These are phyloP conservation scores for Montipora foliosa DNA, from an alignment of 64 coral and sea anemone species.

Conservation along the genomic window DNA sequence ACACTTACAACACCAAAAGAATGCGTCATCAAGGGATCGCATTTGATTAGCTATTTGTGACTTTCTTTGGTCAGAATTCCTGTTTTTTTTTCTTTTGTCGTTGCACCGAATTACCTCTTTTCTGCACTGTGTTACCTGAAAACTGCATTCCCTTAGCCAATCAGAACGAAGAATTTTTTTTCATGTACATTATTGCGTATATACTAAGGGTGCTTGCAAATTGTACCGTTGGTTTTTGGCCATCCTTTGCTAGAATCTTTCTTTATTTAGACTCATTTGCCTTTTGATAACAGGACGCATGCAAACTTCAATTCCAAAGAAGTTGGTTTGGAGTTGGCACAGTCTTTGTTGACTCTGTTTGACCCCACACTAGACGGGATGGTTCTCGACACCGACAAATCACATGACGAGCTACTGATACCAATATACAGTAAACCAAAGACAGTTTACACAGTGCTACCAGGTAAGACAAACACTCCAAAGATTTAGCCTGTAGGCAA, in stretches of 20 bases:
- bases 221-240: background rate
- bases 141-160: no score
- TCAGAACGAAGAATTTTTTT: no score
- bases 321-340: slow-evolving; percentile 86
- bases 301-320: slow-evolving; percentile 98
- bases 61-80: no score
- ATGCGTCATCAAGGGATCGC: no score
- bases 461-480: slow-evolving; percentile 60
- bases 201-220: no score
- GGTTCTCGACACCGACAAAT: slow-evolving; percentile 50
- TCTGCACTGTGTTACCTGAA: no score
- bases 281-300: slow-evolving; percentile 78
- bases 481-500: no score
- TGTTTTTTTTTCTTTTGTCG: no score
- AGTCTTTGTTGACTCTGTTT: slow-evolving; percentile 88
- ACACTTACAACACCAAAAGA: no score
- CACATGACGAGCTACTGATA: slow-evolving; percentile 70
- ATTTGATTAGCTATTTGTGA: no score
- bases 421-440: slow-evolving; percentile 95
- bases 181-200: no score
- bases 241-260: background rate
- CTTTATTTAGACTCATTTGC: background rate
- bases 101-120: no score
- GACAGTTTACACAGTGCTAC: slow-evolving; percentile 74
- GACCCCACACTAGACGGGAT: slow-evolving; percentile 94